Base-by-base conservation (phyloP, 2,113 vertebrate species). In the Carassius auratus region DNA sequence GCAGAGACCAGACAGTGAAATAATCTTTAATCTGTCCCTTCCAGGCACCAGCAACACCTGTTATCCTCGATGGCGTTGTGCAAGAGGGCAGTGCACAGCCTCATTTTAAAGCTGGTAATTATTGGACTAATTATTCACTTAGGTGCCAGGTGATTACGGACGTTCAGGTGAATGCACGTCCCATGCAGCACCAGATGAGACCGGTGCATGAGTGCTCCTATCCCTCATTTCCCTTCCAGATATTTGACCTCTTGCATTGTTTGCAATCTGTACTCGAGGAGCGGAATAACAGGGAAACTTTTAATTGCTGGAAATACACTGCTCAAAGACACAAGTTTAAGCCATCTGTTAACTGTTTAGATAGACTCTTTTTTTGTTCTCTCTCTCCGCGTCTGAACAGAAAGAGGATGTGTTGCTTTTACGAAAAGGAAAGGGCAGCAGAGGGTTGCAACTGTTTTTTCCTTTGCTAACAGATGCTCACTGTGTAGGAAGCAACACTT, bases 21-120 rank as follows among this genome's bases (percentile, higher is more conserved):
- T 95, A 93, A 96, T 97, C 93, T 94, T 97, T 96, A 96, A 96
- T 96, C 90, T 94, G 94, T 96, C 95, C 95, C 95, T 97, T 90
- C 92, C 14, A 94, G 96, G 95, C 95, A 95, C 89, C 89, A 91
- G 88, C 93, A 95, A 94, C 95, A 97, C 95, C 96, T 98, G 95
- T 95, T 97, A 95, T 95, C 94, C 94, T 95, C 92, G 94, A 92
- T 90, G 92, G 88, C 92, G 86, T 90, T 89, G 77, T 86, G 85
- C 88, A 88, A 91, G 92, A 94, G 92, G 92, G 92, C 92, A 90
- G 87, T 89, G 86, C 90, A 84, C 86, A 91, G 92, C 93, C 95
- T 95, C 88, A 89, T 96, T 95, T 93, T 89, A 94, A 93, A 90
- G 92, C 92, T 93, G 92, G 89, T 94, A 95, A 94, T 96, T 96